A percentile compares a stretch with the other conserved stretches of the same genome.
These are phyloP conservation scores for Rhineura floridana DNA, from an alignment of 2,113 vertebrate species.

Conservation along the genomic window DNA sequence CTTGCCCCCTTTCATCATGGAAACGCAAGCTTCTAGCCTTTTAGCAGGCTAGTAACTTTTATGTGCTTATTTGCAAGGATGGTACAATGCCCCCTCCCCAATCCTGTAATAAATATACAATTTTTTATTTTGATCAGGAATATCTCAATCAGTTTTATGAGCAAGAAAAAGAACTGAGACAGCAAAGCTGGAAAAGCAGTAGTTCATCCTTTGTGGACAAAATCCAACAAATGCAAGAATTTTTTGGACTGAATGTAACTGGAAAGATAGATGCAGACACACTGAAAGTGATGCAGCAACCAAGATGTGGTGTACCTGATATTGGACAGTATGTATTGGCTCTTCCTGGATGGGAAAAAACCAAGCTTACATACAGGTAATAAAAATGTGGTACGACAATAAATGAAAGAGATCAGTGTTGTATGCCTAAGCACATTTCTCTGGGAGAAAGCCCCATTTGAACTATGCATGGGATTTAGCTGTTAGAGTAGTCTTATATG, in stretches of 20 bases:
- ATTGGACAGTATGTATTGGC: slow-evolving; percentile 74
- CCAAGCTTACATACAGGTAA: slow-evolving; percentile 79
- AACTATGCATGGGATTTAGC: no score
- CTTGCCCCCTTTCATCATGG: background rate
- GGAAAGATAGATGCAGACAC: slow-evolving; percentile 73
- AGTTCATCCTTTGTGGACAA: slow-evolving; percentile 52
- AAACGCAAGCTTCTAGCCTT: background rate
- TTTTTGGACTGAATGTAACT: slow-evolving; percentile 76
- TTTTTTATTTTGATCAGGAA: slow-evolving; percentile 56
- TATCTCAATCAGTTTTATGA: slow-evolving; percentile 77
- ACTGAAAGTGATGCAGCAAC: slow-evolving; percentile 73
- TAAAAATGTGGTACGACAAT: slow-evolving; percentile 8
- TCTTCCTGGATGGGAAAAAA: slow-evolving; percentile 77
- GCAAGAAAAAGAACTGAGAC: slow-evolving; percentile 61
- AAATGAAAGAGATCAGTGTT: background rate
- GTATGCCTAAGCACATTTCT: no score
- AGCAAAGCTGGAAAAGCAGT: slow-evolving; percentile 64
- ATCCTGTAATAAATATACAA: background rate
- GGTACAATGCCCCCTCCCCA: background rate
- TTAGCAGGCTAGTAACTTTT: background rate
- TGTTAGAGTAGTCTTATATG: no score
- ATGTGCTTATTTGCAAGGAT: background rate
- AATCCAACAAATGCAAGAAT: slow-evolving; percentile 79
- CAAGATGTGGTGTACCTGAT: slow-evolving; percentile 78
- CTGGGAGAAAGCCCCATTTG: no score